Evolutionary conservation across 1,140 invertebrate genomes (phyloP), one percentile per base, ranked within the genome.

Genomic region (Pogonomyrmex barbatus): DNA sequence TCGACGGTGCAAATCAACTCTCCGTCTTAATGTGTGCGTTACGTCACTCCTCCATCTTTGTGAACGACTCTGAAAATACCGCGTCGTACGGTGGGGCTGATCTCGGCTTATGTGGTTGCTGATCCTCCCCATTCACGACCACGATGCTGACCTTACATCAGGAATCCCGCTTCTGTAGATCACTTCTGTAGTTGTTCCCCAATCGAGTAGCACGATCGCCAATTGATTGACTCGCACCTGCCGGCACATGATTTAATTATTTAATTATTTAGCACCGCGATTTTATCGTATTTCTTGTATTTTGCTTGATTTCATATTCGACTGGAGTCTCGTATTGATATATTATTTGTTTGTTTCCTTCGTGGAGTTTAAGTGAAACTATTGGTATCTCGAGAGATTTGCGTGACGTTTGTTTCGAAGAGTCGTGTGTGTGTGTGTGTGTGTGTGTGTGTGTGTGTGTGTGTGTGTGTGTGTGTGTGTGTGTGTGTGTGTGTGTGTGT

Each of bases 41-140:
- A 73, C 79, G 67, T 83, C 79, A 75, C 45, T 33, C 50, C 42
- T 73, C 68, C 79, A 73, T 42, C 54, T 83, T 58, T 24, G 68
- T 83, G 68, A 73, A 73, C 79, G 79, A 50, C 45, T 83, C 68
- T 30, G 68, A 62, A 83, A 75, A 62, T 62, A 75, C 36, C 77
- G 63, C 47, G 54, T 6, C 42, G 39, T 58, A 60, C 67, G 17
- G 58, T 14, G 30, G 17, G 5, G 54, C 30, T 30, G 54, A 47
- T 83, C 65, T 30, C 54, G 4, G 54, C 54, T 71, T 58, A 47
- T 17, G 42, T 54, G 68, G 30, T 17, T 73, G 33, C 79, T 73
- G 42, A 60, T 82, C 42, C 17, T 73, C 17, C 54, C 33, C 79
- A 75, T 83, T 83, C 68, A 62, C 79, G 68, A 75, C 2, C n/a